Evolutionary conservation across 2,888 invertebrate species (phyloP).

Genomic region (Acanthosoma haemorrhoidale): DNA sequence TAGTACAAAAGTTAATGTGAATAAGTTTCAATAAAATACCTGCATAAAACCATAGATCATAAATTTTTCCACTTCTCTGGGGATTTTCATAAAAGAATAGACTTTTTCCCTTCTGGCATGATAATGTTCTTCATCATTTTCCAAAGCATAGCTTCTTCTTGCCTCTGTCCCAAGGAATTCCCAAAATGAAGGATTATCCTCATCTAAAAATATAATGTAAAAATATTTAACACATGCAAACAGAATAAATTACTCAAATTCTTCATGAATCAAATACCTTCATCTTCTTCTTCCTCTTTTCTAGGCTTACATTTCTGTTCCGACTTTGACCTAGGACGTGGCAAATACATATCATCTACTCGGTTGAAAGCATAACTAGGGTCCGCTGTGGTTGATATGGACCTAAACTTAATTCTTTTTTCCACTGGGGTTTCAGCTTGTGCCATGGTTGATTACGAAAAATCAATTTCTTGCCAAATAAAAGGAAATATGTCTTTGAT

Average conservation of each 20-base stretch:
- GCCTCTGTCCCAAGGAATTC: slow-evolving; percentile 78
- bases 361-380: slow-evolving; percentile 37
- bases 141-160: slow-evolving; percentile 85
- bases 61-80: slow-evolving; percentile 85
- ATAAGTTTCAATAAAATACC: slow-evolving; percentile 44
- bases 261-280: neutral
- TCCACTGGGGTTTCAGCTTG: slow-evolving; percentile 24
- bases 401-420: slow-evolving; percentile 41
- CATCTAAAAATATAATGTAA: slow-evolving; percentile 29
- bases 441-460: neutral
- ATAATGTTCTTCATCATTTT: slow-evolving; percentile 92
- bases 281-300: slow-evolving; percentile 35
- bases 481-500: no score
- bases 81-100: slow-evolving; percentile 94
- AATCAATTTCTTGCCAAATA: no score
- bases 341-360: slow-evolving; percentile 39
- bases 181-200: slow-evolving; percentile 44
- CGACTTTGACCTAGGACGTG: slow-evolving; percentile 41
- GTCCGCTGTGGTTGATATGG: slow-evolving; percentile 40
- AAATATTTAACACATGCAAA: neutral
- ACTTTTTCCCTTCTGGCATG: slow-evolving; percentile 90
- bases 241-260: neutral
- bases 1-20: no score
- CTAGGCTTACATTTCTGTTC: slow-evolving; percentile 40
- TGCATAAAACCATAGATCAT: slow-evolving; percentile 91